Evolutionary conservation across 2,113 vertebrate genomes (phyloP).

Genomic region (Muscicapa adusta): DNA sequence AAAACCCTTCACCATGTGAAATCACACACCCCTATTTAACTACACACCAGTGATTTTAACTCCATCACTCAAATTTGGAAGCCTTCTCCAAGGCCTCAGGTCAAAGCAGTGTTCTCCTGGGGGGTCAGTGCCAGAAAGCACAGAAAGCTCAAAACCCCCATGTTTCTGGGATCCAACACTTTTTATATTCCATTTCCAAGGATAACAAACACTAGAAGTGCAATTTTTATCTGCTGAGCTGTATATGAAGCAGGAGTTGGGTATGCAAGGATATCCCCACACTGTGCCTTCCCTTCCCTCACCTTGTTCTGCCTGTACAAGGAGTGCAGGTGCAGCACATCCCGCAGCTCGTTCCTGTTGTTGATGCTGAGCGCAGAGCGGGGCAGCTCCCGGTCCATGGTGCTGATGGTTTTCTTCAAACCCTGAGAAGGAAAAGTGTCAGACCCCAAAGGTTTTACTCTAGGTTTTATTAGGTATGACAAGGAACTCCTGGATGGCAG

Average conservation of each 20-base stretch:
- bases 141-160: too few relatives aligned
- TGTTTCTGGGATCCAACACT: too few relatives aligned
- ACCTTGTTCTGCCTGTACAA: slow-evolving; percentile 91
- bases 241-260: neutral
- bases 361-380: slow-evolving; percentile 85
- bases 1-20: too few relatives aligned
- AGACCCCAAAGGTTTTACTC: neutral
- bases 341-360: slow-evolving; percentile 84
- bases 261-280: too few relatives aligned
- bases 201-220: neutral
- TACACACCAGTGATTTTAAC: too few relatives aligned
- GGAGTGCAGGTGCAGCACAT: slow-evolving; percentile 82
- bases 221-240: neutral
- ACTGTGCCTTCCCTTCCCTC: neutral
- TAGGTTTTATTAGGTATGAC: neutral
- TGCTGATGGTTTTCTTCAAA: slow-evolving; percentile 83
- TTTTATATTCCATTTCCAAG: neutral
- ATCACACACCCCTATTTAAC: too few relatives aligned
- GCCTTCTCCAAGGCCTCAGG: too few relatives aligned
- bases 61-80: too few relatives aligned
- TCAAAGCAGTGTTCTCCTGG: too few relatives aligned
- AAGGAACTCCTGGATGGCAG: neutral
- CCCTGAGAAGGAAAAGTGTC: slow-evolving; percentile 64
- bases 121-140: too few relatives aligned
- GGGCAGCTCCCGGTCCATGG: slow-evolving; percentile 89